Evolutionary conservation across 2,888 invertebrate genomes (phyloP).

Genomic region (Ornithoptera alexandrae): DNA sequence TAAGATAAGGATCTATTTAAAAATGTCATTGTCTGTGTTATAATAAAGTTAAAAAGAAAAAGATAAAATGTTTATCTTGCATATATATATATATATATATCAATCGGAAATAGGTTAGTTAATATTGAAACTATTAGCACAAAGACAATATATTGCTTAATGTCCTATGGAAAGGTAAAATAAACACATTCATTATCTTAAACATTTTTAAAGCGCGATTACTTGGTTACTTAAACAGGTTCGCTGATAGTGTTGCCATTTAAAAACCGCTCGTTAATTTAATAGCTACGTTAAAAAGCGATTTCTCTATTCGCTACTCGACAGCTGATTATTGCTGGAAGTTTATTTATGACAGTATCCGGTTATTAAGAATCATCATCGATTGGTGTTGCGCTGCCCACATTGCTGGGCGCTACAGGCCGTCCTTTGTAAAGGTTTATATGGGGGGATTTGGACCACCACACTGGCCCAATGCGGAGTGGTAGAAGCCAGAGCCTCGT

Average conservation of each 20-base stretch:
- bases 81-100: neutral
- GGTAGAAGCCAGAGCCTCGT: too few relatives aligned
- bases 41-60: too few relatives aligned
- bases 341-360: neutral
- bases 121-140: neutral
- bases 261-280: slow-evolving; percentile 14
- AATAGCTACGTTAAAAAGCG: slow-evolving; percentile 14
- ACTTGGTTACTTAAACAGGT: slow-evolving; percentile 11
- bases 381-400: neutral
- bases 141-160: slow-evolving; percentile 1
- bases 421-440: too few relatives aligned
- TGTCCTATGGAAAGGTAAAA: slow-evolving; percentile 4
- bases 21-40: too few relatives aligned
- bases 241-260: slow-evolving; percentile 17
- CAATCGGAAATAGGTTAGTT: neutral
- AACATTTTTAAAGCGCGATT: slow-evolving; percentile 8
- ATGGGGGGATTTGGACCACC: too few relatives aligned
- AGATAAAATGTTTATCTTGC: neutral
- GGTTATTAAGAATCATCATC: neutral
- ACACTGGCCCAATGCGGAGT: too few relatives aligned
- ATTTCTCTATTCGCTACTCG: slow-evolving; percentile 14
- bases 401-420: too few relatives aligned
- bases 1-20: too few relatives aligned
- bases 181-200: neutral
- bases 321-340: neutral